A percentile compares a stretch with the other conserved stretches of the same genome.
Conservation (phyloP, 2,888 invertebrate species). For the Fragum fragum region DNA sequence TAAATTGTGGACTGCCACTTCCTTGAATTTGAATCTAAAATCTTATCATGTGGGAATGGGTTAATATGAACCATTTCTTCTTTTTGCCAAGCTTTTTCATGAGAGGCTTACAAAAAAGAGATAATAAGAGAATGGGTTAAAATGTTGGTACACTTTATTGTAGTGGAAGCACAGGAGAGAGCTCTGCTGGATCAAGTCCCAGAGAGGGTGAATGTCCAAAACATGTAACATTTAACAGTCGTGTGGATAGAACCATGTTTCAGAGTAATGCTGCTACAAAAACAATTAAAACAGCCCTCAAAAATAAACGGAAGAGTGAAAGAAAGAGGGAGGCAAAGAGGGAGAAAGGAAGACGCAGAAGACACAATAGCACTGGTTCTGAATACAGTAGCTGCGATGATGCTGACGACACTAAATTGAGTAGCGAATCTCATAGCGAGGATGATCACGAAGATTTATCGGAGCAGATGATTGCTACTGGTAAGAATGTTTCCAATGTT, state of each 20-base stretch:
- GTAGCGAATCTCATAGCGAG: slow-evolving; percentile 73
- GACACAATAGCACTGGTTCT: slow-evolving; percentile 75
- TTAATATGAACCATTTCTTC: too few species aligned
- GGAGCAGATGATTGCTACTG: slow-evolving; percentile 46
- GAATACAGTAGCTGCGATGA: slow-evolving; percentile 77
- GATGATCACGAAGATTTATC: slow-evolving; percentile 59
- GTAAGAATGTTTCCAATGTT: too few species aligned
- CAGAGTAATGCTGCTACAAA: slow-evolving; percentile 81
- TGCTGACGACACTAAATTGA: slow-evolving; percentile 49
- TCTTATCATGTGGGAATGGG: background rate
- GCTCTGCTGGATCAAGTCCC: slow-evolving; percentile 64
- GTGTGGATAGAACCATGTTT: slow-evolving; percentile 83
- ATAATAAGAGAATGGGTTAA: too few species aligned
- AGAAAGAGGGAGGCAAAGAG: slow-evolving; percentile 82
- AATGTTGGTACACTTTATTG: too few species aligned
- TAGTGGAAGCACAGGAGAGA: slow-evolving; percentile 48
- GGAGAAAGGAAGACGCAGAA: slow-evolving; percentile 56
- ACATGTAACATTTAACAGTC: slow-evolving; percentile 85
- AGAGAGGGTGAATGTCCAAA: slow-evolving; percentile 68
- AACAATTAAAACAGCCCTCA: slow-evolving; percentile 83
- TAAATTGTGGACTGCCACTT: too few species aligned
- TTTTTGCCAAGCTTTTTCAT: too few species aligned
- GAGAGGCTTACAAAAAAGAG: too few species aligned
- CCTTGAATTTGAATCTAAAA: background rate
- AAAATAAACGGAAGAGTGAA: slow-evolving; percentile 81